Evolutionary conservation across 2,888 invertebrate species (phyloP).

Genomic region (Coleophora deauratella): DNA sequence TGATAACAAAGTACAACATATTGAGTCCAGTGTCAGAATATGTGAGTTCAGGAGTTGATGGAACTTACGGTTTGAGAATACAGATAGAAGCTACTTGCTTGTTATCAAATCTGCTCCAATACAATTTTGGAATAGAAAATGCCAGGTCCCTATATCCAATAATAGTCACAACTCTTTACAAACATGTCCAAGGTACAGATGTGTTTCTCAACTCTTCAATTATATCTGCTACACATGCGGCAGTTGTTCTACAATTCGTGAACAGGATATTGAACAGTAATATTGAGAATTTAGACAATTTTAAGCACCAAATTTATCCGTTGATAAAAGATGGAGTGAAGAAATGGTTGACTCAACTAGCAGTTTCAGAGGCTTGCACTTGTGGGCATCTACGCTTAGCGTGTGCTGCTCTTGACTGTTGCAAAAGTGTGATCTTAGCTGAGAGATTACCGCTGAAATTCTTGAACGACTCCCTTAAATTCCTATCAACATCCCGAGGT

Average conservation of each 20-base stretch:
- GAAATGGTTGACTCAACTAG: conserved; percentile 67
- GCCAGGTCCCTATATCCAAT: conserved; percentile 67
- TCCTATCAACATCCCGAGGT: conserved; percentile 54
- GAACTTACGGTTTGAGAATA: conserved; percentile 67
- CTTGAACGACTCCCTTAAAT: conserved; percentile 38
- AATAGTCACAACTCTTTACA: conserved; percentile 70
- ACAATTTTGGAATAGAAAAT: conserved; percentile 61
- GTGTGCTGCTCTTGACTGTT: conserved; percentile 52
- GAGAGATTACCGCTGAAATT: conserved; percentile 41
- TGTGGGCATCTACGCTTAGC: conserved; percentile 56
- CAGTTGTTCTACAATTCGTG: conserved; percentile 68
- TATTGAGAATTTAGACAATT: conserved; percentile 28
- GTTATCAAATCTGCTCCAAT: conserved; percentile 70
- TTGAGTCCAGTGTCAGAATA: conserved; percentile 71
- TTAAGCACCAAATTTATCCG: conserved; percentile 50
- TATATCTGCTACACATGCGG: conserved; percentile 72
- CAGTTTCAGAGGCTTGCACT: conserved; percentile 47
- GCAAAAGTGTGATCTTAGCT: conserved; percentile 39
- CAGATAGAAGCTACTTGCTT: conserved; percentile 78
- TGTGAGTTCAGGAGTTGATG: conserved; percentile 65
- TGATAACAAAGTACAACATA: conserved; percentile 71
- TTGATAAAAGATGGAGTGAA: conserved; percentile 51
- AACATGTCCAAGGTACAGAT: conserved; percentile 74
- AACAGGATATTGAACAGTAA: conserved; percentile 39
- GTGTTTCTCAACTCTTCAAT: conserved; percentile 56